Evolutionary conservation across 53 echinoderm and acorn worm genomes (phyloP), one percentile per base, ranked within the genome.

Genomic region (Astropecten irregularis): DNA sequence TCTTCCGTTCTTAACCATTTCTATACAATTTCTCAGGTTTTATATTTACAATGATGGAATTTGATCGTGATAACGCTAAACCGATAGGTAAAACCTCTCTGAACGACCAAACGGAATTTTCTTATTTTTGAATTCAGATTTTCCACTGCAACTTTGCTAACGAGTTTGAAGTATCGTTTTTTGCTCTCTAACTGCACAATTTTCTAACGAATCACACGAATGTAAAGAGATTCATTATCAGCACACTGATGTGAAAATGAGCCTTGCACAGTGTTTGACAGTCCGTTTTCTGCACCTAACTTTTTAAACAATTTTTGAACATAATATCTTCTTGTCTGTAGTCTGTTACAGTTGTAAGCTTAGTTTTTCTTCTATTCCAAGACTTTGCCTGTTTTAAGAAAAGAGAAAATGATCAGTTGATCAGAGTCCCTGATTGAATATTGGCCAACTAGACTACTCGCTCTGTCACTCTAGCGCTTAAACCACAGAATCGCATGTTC

Each of bases 41-140:
- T 71, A 71, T 71, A n/a, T 71, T 51, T 71, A 71, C 71, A n/a
- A 32, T 51, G 71, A 28, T 30, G 71, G 51, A 71, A 71, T 71
- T 71, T 71, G 71, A 71, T 26, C 34, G 52, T 50, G 71, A 71
- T 71, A 71, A 52, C 51, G 71, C 51, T 16, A 71, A 71, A 31
- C 71, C 71, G 18, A 51, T 71, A 71, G 71, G 71, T 71, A 71
- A 71, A 47, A 51, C 50, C 18, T 21, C 52, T 37, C 71, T 52
- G 33, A 6, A 71, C 28, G 9, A 71, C 50, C 7, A 13, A 31
- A 14, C 32, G 18, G 71, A 15, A 9, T 51, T 69, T 53, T 9
- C 14, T 15, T 71, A 19, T 28, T 58, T 11, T n/a, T n/a, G n/a
- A n/a, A n/a, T n/a, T n/a, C n/a, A n/a, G 30, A 58, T 16, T 58